A percentile compares a stretch with the other conserved stretches of the same genome.
phyloP scores from a whole-genome alignment of 2,113 vertebrate genomes.

The Odocoileus virginianus region DNA sequence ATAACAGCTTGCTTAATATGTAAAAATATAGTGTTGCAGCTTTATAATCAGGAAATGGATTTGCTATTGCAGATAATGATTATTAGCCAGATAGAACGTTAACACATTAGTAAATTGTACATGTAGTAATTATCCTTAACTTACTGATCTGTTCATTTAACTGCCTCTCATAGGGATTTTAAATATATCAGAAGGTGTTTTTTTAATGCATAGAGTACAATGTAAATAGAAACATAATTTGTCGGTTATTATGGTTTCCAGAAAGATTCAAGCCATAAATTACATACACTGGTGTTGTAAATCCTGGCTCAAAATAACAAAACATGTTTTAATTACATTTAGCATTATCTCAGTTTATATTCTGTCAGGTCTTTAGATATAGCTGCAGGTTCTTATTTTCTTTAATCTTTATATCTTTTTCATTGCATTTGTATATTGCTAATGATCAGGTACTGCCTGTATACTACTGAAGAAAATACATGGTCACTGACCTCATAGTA shows the following conservation, averaged over 20 bases:
- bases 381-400: neutral
- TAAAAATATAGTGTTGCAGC: neutral
- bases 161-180: neutral
- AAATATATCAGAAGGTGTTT: neutral
- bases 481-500: neutral
- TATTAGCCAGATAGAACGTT: neutral
- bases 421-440: neutral
- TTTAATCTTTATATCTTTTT: neutral
- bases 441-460: neutral
- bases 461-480: neutral
- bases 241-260: neutral
- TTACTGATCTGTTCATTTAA: conserved; percentile 4
- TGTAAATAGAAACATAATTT: neutral
- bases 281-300: neutral
- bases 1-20: neutral
- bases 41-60: neutral
- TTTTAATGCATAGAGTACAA: neutral
- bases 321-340: neutral
- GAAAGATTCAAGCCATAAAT: conserved; percentile 10
- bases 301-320: neutral
- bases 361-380: neutral
- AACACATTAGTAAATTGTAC: neutral
- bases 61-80: neutral
- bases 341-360: neutral
- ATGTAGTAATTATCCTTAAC: neutral